Conservation (phyloP, 2,888 invertebrate species). For the Augiades crinisus region DNA sequence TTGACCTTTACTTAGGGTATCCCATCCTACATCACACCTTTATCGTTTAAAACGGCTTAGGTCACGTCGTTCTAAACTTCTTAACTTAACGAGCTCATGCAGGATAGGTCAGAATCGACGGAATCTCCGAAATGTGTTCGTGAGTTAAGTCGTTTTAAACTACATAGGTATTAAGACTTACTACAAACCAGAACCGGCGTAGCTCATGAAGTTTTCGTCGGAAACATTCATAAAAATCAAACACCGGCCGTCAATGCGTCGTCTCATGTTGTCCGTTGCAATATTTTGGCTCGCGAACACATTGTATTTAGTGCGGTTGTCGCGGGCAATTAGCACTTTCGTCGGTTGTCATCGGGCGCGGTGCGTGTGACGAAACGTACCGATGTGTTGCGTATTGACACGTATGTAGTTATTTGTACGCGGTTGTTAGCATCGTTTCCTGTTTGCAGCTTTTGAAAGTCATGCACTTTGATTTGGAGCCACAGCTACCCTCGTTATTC, state of each 20-base stretch:
- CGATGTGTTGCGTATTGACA: not conserved
- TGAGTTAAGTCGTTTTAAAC: too few species aligned
- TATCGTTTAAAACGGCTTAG: too few species aligned
- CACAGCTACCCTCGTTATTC: too few species aligned
- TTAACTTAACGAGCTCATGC: too few species aligned
- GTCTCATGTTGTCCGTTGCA: constrained; percentile 24
- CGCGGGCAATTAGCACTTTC: constrained; percentile 66
- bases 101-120: too few species aligned
- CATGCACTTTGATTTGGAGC: not conserved
- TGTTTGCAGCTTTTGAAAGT: not conserved
- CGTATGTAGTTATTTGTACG: not conserved
- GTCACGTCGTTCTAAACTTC: too few species aligned
- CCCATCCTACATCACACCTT: too few species aligned
- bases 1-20: too few species aligned
- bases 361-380: constrained; percentile 33
- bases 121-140: too few species aligned
- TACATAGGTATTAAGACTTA: too few species aligned
- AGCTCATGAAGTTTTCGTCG: not conserved
- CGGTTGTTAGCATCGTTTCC: not conserved
- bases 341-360: constrained; percentile 56
- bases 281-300: constrained; percentile 46
- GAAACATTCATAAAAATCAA: not conserved
- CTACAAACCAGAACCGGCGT: too few species aligned
- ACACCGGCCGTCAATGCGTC: not conserved
- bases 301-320: constrained; percentile 47